These are phyloP conservation scores for Diachasmimorpha longicaudata DNA, from an alignment of 1,140 invertebrate species.

Conservation along the genomic window DNA sequence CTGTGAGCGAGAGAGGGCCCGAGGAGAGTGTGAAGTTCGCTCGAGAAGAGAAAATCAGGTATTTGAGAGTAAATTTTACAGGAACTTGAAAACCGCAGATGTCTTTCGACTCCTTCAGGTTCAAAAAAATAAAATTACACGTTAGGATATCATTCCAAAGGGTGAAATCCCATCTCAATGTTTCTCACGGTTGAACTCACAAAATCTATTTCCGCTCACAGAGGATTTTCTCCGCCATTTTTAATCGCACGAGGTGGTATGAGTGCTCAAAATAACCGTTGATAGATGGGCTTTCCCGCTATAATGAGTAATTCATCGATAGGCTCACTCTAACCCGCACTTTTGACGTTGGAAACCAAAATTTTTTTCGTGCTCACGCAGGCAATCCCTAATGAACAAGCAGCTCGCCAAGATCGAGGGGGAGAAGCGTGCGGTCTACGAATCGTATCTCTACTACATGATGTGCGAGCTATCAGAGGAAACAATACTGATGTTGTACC, in stretches of 20 bases:
- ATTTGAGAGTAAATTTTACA: background rate
- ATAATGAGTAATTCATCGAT: too few relatives aligned
- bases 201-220: too few relatives aligned
- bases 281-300: too few relatives aligned
- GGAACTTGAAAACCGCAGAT: background rate
- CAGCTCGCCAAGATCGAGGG: conserved; percentile 34
- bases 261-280: too few relatives aligned
- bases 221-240: too few relatives aligned
- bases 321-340: too few relatives aligned
- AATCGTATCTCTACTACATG: conserved; percentile 46
- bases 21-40: conserved; percentile 33
- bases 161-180: too few relatives aligned
- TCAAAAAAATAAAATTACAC: too few relatives aligned
- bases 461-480: conserved; percentile 48
- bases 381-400: background rate
- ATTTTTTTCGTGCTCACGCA: background rate
- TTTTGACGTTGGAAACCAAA: too few relatives aligned
- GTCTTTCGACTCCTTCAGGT: background rate
- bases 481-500: conserved; percentile 46
- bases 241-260: too few relatives aligned
- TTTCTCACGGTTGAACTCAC: too few relatives aligned
- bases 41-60: conserved; percentile 42
- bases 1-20: conserved; percentile 14
- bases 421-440: conserved; percentile 39
- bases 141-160: too few relatives aligned